Evolutionary conservation across 2,888 invertebrate species (phyloP).

Genomic region (Fragum whitleyi): DNA sequence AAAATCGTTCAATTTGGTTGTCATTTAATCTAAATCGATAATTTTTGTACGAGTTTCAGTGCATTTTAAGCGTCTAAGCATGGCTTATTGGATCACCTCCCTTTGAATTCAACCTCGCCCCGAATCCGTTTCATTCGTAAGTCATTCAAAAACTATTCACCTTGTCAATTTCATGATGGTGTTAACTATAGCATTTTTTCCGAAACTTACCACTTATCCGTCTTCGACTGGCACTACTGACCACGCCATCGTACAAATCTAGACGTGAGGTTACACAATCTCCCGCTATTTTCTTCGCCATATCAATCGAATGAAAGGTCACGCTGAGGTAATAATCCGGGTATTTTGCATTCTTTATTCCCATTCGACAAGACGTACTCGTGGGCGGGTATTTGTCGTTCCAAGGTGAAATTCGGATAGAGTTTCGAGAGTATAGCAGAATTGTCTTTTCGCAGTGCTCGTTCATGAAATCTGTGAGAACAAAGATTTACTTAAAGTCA

Average conservation of each 20-base stretch:
- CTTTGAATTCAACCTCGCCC: no score
- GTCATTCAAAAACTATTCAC: no score
- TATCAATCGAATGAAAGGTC: conserved; percentile 21
- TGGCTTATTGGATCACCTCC: no score
- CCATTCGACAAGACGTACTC: not conserved
- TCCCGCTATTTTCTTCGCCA: not conserved
- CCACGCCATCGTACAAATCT: conserved; percentile 12
- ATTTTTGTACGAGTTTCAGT: no score
- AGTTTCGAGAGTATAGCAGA: conserved; percentile 11
- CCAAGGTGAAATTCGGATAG: conserved; percentile 25
- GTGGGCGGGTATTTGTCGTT: conserved; percentile 14
- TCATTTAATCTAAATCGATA: no score
- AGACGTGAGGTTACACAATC: conserved; percentile 7
- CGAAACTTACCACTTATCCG: conserved; percentile 1
- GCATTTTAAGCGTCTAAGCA: no score
- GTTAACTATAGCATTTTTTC: no score
- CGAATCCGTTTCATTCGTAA: no score
- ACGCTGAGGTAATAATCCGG: conserved; percentile 1
- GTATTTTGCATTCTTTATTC: not conserved
- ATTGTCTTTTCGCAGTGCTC: not conserved
- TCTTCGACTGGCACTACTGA: not conserved
- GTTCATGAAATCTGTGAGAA: conserved; percentile 28
- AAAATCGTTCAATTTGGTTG: no score
- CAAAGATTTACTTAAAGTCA: not conserved
- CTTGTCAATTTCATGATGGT: no score